These are phyloP conservation scores for Etheostoma perlongum DNA, from an alignment of 2,797 vertebrate genomes.

Conservation along the genomic window DNA sequence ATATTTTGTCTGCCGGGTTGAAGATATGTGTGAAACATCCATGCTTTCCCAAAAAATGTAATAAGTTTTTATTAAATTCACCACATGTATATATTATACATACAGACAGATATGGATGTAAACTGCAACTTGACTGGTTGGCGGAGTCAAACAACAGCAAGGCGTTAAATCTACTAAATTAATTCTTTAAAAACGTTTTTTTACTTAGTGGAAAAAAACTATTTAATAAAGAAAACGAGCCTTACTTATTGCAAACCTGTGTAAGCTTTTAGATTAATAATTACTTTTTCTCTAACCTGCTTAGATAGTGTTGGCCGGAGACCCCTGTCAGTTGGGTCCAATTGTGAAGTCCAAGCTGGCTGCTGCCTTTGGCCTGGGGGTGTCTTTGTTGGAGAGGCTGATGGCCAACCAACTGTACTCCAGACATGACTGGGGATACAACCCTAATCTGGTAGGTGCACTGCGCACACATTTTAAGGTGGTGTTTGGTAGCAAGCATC, in stretches of 20 bases:
- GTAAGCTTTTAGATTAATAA: background rate
- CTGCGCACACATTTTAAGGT: background rate
- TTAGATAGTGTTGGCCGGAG: conserved; percentile 93
- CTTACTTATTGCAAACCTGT: background rate
- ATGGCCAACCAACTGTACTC: conserved; percentile 88
- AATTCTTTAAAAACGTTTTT: too few species aligned
- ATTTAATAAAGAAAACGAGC: background rate
- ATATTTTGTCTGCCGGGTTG: too few species aligned
- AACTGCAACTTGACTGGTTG: too few species aligned
- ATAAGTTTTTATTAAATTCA: too few species aligned
- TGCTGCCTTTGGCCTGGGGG: conserved; percentile 86
- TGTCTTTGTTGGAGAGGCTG: conserved; percentile 92
- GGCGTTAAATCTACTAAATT: too few species aligned
- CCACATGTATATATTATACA: too few species aligned
- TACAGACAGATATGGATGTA: too few species aligned
- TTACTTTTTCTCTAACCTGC: background rate
- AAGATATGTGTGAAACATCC: too few species aligned
- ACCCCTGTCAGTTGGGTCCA: conserved; percentile 95
- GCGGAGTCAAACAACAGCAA: too few species aligned
- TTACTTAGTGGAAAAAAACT: background rate
- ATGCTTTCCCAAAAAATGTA: too few species aligned
- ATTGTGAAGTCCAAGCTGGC: conserved; percentile 92
- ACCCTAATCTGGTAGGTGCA: conserved; percentile 91
- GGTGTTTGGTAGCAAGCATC: too few species aligned
- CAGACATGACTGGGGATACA: conserved; percentile 90